Conservation (phyloP, 2,888 invertebrate species). For the Linyphia triangularis region DNA sequence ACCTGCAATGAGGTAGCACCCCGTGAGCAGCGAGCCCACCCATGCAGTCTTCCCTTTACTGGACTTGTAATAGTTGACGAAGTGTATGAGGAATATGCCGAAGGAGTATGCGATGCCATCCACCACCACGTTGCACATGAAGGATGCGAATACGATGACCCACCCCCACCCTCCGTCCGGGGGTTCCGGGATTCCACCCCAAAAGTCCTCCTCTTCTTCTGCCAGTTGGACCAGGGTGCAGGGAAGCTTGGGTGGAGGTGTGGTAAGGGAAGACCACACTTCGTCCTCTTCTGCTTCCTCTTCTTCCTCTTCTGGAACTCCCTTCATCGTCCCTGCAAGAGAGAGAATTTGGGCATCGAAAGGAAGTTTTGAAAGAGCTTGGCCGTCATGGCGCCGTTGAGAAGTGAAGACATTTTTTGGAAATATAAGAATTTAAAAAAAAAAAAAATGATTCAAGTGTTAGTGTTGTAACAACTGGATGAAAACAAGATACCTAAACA, state of each 20-base stretch:
- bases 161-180: conserved; percentile 88
- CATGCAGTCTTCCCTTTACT: conserved; percentile 93
- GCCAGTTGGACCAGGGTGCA: conserved; percentile 43
- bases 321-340: conserved; percentile 65
- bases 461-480: too few species aligned
- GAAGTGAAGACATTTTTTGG: too few species aligned
- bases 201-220: conserved; percentile 32
- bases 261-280: conserved; percentile 69
- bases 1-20: conserved; percentile 94
- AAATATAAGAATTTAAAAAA: too few species aligned
- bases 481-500: too few species aligned
- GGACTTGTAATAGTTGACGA: conserved; percentile 89
- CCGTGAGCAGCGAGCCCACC: conserved; percentile 96
- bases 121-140: conserved; percentile 98
- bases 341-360: too few species aligned
- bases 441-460: too few species aligned
- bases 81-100: conserved; percentile 92
- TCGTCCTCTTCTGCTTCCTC: conserved; percentile 44
- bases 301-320: conserved; percentile 67
- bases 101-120: conserved; percentile 99
- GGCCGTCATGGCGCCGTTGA: too few species aligned
- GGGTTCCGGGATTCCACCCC: conserved; percentile 71
- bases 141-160: conserved; percentile 97
- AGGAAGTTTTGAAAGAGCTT: too few species aligned
- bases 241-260: conserved; percentile 64